Evolutionary conservation across 2,888 invertebrate genomes (phyloP), one percentile per base, ranked within the genome.

Genomic region (Stenolophus ochropezus): DNA sequence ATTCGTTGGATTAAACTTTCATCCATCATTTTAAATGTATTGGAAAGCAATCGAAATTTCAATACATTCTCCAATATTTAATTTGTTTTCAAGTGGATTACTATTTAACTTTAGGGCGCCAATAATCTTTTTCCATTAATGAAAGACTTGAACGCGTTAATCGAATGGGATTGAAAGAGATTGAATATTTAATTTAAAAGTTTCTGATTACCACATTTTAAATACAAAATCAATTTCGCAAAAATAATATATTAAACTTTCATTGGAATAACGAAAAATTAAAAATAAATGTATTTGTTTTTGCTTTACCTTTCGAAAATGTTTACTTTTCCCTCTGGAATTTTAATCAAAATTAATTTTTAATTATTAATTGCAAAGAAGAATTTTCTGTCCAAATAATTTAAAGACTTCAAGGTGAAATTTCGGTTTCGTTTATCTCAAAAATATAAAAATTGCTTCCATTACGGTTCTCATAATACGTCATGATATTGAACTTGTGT

Each of bases 11-110:
- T 33, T 61, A 33, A 33, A 69, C 4, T 69, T 69, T 33, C 65
- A 69, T 69, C 33, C 18, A 18, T 69, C 65, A 69, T 69, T 69
- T 33, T 69, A 69, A 69, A 69, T 69, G 65, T 69, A 33, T 33
- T 33, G 65, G 65, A 69, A 69, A 69, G 65, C 27, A 69, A 69
- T 69, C 33, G 8, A 27, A 69, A 27, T 27, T 65, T 69, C 65
- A 21, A 16, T 69, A 69, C 65, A 69, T 33, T 69, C 18, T 69
- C 33, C 18, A 69, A 69, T 69, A 33, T 42, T 69, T 69, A 69
- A 69, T 69, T 69, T 61, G 61, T 61, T 61, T 58, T 61, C 61
- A 14, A 61, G 25, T 61, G 61, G 61, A 14, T 23, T n/a, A 14
- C 61, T 61, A n/a, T 25, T 23, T 11, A 61, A 61, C 23, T 61